Evolutionary conservation across 2,113 vertebrate genomes (phyloP), one percentile per base, ranked within the genome.

Genomic region (Macaca nemestrina): DNA sequence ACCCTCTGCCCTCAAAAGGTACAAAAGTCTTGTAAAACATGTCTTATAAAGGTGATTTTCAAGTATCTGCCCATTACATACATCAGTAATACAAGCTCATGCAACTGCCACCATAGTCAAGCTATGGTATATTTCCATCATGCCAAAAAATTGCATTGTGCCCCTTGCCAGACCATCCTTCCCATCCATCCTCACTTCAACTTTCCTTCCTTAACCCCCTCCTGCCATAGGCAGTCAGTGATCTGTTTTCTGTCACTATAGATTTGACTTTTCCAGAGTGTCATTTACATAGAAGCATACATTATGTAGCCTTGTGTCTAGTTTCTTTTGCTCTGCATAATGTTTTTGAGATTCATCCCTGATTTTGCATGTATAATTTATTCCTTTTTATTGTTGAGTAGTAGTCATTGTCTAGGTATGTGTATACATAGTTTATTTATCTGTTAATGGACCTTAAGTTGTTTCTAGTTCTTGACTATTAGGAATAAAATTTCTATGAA

Each of bases 151-250:
- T 88, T 57, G 30, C 23, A 14, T 35, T 45, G 30, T 73, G 20
- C 16, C 67, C 30, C 8, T 80, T 43, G 25, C 12, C 1, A 38
- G 20, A 45, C 23, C 11, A 32, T 14, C 38, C 3, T 94, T 55
- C 10, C 75, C 1, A 45, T 16, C 1, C 27, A 22, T 0, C 6
- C 3, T 22, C 12, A 8, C 23, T 18, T 4, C 45, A 48, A 0
- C 40, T 4, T 52, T 64, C 22, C 14, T 22, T 11, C 5, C 40
- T 64, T 78, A 6, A 30, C 4, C 10, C 9, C 6, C 43, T 91
- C n/a, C 12, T n/a, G 35, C 14, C 35, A 23, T 27, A 76, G 52
- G 30, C 3, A 48, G 25, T 83, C 18, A 4, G 48, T 90, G 59
- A 45, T n/a, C 59, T 80, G 14, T 88, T 75, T 91, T 48, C 27